Base-by-base conservation (phyloP, 1,140 invertebrate genomes). In the Pararge aegeria region DNA sequence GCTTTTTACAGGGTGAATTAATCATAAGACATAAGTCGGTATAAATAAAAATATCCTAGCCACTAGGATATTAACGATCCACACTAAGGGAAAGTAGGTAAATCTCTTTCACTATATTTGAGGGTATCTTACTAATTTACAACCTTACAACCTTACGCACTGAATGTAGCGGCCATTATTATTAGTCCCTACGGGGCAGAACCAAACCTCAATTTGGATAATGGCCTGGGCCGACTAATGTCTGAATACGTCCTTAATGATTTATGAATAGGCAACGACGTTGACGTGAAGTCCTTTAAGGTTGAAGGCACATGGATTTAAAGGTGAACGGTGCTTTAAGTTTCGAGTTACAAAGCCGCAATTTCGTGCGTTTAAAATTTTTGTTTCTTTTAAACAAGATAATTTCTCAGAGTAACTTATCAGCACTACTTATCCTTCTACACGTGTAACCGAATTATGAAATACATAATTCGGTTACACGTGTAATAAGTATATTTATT, bases 151-250 rank as follows among this genome's bases (percentile, higher is more conserved):
- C 3, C 38, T 5, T 42, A 42, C 13, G 38, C 38, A 42, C 38
- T 18, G 38, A 42, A 42, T 42, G 16, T 42, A 42, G 38, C 13
- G 13, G 38, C 16, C 38, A 42, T 42, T 42, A 34, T 30, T 51
- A 51, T 51, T 30, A 51, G 29, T 24, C 20, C 19, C 44, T 20
- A 5, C 12, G 20, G 44, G 44, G 44, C 44, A 20, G 20, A 46
- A 46, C 18, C 44, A 46, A 46, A 46, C 44, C 44, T 21, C 44
- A 46, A 46, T 46, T 46, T 46, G 44, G 44, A 46, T 46, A 46
- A 46, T 46, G 44, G 44, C 44, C 12, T n/a, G 44, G 44, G 44
- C 20, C 44, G 44, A 20, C 44, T 46, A 20, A 24, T 46, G 44
- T 46, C 20, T 20, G 20, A 46, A 46, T 46, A 46, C 44, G 44